phyloP scores from a whole-genome alignment of 2,797 vertebrate genomes.

The Paguma larvata region DNA sequence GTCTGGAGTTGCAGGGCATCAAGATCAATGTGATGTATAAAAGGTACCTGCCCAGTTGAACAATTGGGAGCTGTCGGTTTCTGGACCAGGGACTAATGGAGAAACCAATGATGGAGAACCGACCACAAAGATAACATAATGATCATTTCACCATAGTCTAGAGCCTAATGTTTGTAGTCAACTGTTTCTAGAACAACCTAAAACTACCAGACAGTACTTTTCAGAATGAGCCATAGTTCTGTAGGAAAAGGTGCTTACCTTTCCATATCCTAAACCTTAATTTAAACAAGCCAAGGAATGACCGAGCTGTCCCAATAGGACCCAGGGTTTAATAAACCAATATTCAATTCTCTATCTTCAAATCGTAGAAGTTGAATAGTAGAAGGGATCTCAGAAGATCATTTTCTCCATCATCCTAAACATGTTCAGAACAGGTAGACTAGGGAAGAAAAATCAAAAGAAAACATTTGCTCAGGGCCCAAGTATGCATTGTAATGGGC shows the following conservation, averaged over 20 bases:
- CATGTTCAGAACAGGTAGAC: neutral
- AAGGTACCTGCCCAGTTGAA: neutral
- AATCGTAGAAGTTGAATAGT: neutral
- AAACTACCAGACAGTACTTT: neutral
- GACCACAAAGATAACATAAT: neutral
- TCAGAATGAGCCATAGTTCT: neutral
- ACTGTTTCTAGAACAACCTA: neutral
- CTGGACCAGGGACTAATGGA: neutral
- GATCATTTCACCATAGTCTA: neutral
- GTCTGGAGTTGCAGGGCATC: neutral
- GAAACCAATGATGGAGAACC: neutral
- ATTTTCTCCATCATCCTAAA: neutral
- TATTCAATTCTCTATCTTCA: neutral
- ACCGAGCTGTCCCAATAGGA: neutral
- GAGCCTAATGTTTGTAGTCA: neutral
- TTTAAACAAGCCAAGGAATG: neutral
- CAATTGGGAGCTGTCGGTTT: neutral
- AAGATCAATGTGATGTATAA: neutral
- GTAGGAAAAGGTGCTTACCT: neutral
- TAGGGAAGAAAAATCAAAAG: neutral
- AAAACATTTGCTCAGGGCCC: neutral
- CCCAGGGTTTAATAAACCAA: neutral
- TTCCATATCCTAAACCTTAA: neutral
- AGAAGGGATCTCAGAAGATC: neutral
- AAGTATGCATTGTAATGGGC: neutral